Conservation (phyloP, 2,888 invertebrate species). For the Catocala fraxini region DNA sequence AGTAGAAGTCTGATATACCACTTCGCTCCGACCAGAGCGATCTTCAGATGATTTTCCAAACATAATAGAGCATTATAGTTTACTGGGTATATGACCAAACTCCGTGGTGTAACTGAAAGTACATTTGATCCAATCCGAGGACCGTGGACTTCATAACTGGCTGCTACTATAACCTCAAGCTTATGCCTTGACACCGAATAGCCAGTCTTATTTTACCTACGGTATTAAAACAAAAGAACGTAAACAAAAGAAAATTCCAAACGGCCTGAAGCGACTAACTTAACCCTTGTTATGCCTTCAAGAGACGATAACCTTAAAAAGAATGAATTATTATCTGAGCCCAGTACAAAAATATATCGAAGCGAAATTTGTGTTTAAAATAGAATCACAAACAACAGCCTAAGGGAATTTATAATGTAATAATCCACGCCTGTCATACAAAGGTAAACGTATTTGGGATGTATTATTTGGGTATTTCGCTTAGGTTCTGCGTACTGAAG, state of each 20-base stretch:
- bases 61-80: no score
- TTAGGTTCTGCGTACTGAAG: no score
- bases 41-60: no score
- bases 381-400: conserved; percentile 14
- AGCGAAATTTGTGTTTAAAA: conserved; percentile 32
- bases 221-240: conserved; percentile 20
- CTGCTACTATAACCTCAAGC: no score
- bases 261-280: conserved; percentile 35
- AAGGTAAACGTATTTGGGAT: neutral
- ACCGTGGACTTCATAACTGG: no score
- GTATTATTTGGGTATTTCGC: no score
- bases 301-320: conserved; percentile 36
- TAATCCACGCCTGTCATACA: neutral
- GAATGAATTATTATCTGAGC: conserved; percentile 34
- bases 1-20: no score
- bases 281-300: conserved; percentile 30
- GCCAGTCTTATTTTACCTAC: neutral
- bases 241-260: conserved; percentile 27
- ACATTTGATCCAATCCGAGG: no score
- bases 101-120: no score
- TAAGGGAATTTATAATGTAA: conserved; percentile 8
- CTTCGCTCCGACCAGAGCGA: no score
- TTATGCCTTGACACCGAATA: no score
- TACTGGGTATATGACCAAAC: no score
- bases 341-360: conserved; percentile 24